Conservation (phyloP, 2,113 vertebrate species). For the Abramis brama region DNA sequence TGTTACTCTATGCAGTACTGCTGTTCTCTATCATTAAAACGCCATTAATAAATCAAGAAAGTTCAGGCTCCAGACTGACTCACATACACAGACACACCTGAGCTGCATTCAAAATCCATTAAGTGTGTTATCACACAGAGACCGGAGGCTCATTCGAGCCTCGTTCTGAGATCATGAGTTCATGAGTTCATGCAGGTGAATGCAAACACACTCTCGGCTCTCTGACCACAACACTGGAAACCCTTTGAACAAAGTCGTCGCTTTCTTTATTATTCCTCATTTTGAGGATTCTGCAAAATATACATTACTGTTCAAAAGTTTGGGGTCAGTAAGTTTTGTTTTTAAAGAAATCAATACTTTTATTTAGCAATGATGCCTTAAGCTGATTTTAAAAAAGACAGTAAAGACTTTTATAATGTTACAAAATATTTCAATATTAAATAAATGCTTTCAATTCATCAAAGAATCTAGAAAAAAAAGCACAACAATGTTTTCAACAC, state of each 20-base stretch:
- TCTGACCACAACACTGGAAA: not conserved
- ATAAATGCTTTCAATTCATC: not conserved
- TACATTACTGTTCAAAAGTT: not conserved
- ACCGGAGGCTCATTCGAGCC: not conserved
- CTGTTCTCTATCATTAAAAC: constrained; percentile 38
- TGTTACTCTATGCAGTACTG: constrained; percentile 3
- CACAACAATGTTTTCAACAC: not conserved
- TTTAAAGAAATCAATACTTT: not conserved
- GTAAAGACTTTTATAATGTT: not conserved
- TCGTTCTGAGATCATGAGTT: not conserved
- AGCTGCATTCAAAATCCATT: constrained; percentile 20
- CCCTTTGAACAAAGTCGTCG: not conserved
- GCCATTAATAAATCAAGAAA: constrained; percentile 41
- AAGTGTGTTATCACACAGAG: constrained; percentile 6
- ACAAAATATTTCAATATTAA: not conserved
- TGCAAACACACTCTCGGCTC: not conserved
- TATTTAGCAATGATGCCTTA: not conserved
- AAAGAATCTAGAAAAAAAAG: not conserved
- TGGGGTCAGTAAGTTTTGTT: too few species aligned
- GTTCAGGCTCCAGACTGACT: constrained; percentile 41
- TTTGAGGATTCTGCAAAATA: not conserved
- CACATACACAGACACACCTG: constrained; percentile 15
- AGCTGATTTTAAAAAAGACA: not conserved
- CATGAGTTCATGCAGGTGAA: not conserved
- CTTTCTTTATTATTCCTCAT: not conserved